phyloP scores from a whole-genome alignment of 2,797 vertebrate genomes.

The Poecilia picta region DNA sequence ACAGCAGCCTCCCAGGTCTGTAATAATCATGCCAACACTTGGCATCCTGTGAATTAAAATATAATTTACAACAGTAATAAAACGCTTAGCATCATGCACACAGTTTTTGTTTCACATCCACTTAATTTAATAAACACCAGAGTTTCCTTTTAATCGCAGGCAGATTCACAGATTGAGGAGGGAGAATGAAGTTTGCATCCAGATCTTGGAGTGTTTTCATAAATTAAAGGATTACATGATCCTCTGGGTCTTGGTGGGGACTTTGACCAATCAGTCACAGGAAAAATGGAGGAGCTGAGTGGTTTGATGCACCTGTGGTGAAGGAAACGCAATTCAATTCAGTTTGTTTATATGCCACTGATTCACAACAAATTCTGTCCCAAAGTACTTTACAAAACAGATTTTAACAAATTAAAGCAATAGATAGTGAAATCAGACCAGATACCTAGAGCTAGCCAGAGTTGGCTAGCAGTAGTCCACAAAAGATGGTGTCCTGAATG shows the following conservation, averaged over 20 bases:
- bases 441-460: background rate
- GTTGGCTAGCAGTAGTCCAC: background rate
- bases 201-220: background rate
- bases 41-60: slow-evolving; percentile 16
- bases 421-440: background rate
- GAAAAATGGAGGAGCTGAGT: background rate
- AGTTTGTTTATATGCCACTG: background rate
- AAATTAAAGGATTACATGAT: background rate
- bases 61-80: slow-evolving; percentile 33
- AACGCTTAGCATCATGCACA: slow-evolving; percentile 7
- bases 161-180: background rate
- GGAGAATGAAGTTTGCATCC: background rate
- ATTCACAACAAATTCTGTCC: background rate
- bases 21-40: slow-evolving; percentile 18
- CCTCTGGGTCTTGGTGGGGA: background rate
- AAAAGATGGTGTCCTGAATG: background rate
- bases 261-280: background rate
- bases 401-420: background rate
- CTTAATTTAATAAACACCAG: slow-evolving; percentile 15
- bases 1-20: slow-evolving; percentile 9
- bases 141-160: background rate
- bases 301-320: background rate
- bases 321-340: background rate
- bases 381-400: background rate
- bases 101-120: slow-evolving; percentile 20